phyloP scores from a whole-genome alignment of 2,113 vertebrate species.

The Psilopsiagon aurifrons region DNA sequence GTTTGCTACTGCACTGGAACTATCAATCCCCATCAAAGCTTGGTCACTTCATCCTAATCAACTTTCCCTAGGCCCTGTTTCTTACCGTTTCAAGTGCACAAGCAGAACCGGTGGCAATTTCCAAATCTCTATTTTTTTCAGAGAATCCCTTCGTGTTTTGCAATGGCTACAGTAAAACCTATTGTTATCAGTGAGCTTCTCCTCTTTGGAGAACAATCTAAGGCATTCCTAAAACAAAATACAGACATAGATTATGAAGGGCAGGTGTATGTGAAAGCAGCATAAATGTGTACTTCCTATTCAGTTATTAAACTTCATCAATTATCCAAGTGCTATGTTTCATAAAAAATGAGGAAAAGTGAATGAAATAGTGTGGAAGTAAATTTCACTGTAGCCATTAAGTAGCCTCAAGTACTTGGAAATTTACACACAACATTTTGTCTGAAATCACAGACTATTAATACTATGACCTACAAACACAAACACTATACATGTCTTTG shows the following conservation, averaged over 20 bases:
- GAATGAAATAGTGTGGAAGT: background rate
- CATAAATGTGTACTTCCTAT: background rate
- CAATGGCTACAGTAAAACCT: conserved; percentile 96
- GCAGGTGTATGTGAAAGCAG: background rate
- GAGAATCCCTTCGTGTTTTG: conserved; percentile 91
- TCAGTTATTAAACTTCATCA: background rate
- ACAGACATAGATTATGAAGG: background rate
- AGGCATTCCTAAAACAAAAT: conserved; percentile 88
- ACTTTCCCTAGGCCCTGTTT: background rate
- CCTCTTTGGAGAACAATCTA: conserved; percentile 96
- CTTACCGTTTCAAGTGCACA: conserved; percentile 94
- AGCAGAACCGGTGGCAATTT: conserved; percentile 94
- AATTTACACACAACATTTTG: background rate
- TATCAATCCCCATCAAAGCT: background rate
- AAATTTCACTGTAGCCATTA: background rate
- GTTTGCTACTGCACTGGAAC: background rate
- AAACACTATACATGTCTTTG: background rate
- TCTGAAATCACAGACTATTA: background rate
- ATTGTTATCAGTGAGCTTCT: conserved; percentile 95
- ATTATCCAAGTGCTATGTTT: background rate
- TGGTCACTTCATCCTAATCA: background rate
- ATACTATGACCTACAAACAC: background rate
- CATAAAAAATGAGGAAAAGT: background rate
- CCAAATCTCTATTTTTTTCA: conserved; percentile 99
- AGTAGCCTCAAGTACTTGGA: background rate